phyloP scores from a whole-genome alignment of 2,797 vertebrate species.

The Vireo griseus region DNA sequence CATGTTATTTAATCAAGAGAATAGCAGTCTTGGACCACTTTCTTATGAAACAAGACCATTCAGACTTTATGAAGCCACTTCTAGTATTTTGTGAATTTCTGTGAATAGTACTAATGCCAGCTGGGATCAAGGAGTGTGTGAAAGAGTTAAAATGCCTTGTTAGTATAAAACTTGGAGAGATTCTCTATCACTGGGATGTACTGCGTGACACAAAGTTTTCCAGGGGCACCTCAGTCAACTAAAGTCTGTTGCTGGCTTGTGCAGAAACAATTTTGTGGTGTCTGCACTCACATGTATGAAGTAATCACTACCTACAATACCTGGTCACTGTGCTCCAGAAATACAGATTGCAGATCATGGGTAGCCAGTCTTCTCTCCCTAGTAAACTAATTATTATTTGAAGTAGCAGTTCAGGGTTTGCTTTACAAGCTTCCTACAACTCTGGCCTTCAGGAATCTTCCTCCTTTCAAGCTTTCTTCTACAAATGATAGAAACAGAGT shows the following conservation, averaged over 20 bases:
- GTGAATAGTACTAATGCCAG: neutral
- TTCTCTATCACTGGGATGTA: neutral
- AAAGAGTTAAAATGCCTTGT: neutral
- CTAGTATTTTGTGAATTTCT: neutral
- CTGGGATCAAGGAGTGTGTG: neutral
- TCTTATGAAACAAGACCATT: neutral
- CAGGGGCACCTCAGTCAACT: neutral
- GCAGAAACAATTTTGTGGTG: neutral
- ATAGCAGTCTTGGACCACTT: neutral
- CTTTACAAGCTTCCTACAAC: neutral
- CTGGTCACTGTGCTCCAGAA: neutral
- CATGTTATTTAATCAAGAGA: neutral
- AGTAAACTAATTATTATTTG: neutral
- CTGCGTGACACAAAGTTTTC: neutral
- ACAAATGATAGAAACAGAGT: neutral
- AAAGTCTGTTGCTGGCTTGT: neutral
- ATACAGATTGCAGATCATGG: neutral
- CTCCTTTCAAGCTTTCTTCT: neutral
- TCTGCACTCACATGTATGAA: neutral
- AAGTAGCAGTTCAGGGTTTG: neutral
- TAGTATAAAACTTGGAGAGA: neutral
- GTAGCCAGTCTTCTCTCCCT: neutral
- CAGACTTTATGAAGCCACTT: neutral
- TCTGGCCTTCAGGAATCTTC: neutral
- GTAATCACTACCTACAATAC: neutral